Percentiles rank a stretch among this genome's conserved stretches.
Evolutionary conservation across 1,140 invertebrate genomes (phyloP).

Genomic region (Trachelipus rathkii): DNA sequence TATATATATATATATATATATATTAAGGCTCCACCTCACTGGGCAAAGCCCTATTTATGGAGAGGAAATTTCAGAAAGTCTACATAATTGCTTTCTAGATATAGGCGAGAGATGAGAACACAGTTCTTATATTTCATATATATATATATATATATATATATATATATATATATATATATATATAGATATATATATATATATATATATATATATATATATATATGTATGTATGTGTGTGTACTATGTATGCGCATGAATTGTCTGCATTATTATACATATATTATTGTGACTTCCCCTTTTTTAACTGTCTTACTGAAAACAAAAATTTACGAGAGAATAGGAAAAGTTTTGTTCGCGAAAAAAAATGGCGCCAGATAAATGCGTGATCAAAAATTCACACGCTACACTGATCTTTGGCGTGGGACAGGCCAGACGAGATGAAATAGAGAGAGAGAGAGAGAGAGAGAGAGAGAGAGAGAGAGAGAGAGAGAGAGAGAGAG

Average conservation of each 20-base stretch:
- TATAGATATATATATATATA: conserved; percentile 11
- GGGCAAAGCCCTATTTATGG: too few relatives aligned
- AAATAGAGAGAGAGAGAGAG: too few relatives aligned
- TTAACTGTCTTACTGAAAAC: conserved; percentile 10
- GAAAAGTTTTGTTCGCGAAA: not conserved
- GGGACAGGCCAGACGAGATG: conserved; percentile 13
- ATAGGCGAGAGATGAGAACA: too few relatives aligned
- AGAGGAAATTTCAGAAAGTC: too few relatives aligned
- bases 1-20: too few relatives aligned
- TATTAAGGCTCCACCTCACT: too few relatives aligned
- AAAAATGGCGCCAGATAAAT: conserved; percentile 10
- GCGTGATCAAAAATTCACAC: conserved; percentile 8
- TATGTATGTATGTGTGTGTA: too few relatives aligned
- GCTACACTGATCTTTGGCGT: conserved; percentile 14
- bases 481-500: too few relatives aligned
- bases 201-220: conserved; percentile 14
- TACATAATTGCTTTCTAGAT: too few relatives aligned
- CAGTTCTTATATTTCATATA: too few relatives aligned
- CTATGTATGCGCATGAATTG: not conserved
- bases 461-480: too few relatives aligned
- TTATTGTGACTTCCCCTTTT: conserved; percentile 4
- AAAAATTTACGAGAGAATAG: not conserved
- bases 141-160: conserved; percentile 8
- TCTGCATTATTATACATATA: not conserved
- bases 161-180: conserved; percentile 15